Evolutionary conservation across 1,140 invertebrate species (phyloP).

Genomic region (Bombus waltoni): DNA sequence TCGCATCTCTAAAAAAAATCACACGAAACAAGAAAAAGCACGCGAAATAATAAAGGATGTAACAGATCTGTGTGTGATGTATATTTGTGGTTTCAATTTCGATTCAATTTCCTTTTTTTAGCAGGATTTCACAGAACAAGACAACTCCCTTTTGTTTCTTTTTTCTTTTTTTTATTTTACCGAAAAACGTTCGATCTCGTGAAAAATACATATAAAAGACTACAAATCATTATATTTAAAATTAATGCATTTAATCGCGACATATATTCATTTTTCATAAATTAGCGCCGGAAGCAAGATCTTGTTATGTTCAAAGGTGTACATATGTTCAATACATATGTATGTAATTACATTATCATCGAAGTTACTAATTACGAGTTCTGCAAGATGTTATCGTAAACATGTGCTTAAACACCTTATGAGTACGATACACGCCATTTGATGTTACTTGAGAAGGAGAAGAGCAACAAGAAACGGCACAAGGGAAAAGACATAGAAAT

Average conservation of each 20-base stretch:
- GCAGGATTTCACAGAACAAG: not conserved
- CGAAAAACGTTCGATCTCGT: conserved; percentile 29
- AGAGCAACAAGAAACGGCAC: no score
- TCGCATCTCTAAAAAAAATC: not conserved
- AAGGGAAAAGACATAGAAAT: not conserved
- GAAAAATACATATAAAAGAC: conserved; percentile 39
- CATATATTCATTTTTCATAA: not conserved
- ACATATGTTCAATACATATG: not conserved
- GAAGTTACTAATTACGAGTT: not conserved
- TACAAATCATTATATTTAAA: conserved; percentile 36
- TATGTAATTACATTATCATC: not conserved
- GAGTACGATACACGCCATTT: not conserved
- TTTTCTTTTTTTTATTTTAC: conserved; percentile 27
- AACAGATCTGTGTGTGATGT: not conserved
- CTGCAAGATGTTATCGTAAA: not conserved
- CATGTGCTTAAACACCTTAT: not conserved
- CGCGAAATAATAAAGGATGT: conserved; percentile 10
- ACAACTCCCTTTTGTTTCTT: no score
- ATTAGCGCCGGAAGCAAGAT: not conserved
- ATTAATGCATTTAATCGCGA: not conserved
- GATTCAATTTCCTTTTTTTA: not conserved
- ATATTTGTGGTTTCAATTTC: not conserved
- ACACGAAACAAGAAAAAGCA: not conserved
- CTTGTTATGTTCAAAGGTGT: not conserved
- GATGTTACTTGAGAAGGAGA: not conserved